Conservation (phyloP, 2,113 vertebrate species). For the Gasterosteus nipponicus region DNA sequence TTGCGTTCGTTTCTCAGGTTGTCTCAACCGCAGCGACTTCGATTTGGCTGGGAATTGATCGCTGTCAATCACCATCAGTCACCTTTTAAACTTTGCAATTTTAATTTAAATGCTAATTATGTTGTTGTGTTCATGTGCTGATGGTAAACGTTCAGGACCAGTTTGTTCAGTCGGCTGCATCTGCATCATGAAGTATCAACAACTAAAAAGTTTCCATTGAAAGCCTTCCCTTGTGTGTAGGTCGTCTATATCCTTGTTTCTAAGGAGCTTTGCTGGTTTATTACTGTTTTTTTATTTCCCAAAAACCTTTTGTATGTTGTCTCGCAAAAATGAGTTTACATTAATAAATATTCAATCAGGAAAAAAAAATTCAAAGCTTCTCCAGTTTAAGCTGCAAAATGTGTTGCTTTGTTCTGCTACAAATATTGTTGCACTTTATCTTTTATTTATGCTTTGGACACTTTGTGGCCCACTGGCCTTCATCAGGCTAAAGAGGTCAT, state of each 20-base stretch:
- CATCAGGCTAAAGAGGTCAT: too few relatives aligned
- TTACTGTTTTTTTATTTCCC: background rate
- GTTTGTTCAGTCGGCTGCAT: background rate
- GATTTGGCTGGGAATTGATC: constrained; percentile 8
- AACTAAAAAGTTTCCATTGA: background rate
- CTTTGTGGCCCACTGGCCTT: too few relatives aligned
- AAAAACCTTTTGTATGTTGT: background rate
- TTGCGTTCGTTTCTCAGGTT: constrained; percentile 14
- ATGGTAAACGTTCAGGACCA: constrained; percentile 31
- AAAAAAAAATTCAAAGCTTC: too few relatives aligned
- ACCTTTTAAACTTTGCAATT: constrained; percentile 31
- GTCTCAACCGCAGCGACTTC: background rate
- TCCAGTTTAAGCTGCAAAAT: background rate
- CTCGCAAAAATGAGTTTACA: background rate
- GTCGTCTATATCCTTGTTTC: background rate
- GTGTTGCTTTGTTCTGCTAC: background rate
- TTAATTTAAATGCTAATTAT: constrained; percentile 7
- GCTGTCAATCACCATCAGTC: constrained; percentile 15
- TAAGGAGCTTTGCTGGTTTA: background rate
- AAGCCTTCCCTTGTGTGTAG: background rate
- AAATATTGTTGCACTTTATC: background rate
- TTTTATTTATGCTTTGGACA: background rate
- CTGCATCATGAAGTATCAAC: background rate
- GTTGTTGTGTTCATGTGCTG: constrained; percentile 35
- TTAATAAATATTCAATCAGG: background rate